Percentiles rank a stretch among this genome's conserved stretches.
phyloP scores from a whole-genome alignment of 2,888 invertebrate genomes.

The Leucania comma region DNA sequence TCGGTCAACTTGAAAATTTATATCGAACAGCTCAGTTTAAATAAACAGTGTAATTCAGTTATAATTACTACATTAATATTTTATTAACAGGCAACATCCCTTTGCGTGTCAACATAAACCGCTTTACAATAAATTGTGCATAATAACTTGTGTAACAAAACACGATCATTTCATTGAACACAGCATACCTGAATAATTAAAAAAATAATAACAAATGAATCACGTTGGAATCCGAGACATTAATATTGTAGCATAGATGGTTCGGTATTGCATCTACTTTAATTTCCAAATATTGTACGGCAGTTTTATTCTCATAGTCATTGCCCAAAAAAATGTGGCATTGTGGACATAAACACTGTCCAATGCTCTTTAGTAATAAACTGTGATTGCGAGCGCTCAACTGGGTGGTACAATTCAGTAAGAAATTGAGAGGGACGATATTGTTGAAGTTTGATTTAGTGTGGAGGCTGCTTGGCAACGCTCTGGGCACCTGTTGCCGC shows the following conservation, averaged over 20 bases:
- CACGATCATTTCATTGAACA: slow-evolving; percentile 1
- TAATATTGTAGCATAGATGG: slow-evolving; percentile 43
- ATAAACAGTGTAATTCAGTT: background rate
- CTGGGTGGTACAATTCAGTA: slow-evolving; percentile 52
- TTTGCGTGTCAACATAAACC: background rate
- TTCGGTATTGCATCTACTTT: slow-evolving; percentile 47
- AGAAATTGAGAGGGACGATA: slow-evolving; percentile 49
- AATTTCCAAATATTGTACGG: slow-evolving; percentile 66
- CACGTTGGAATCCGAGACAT: slow-evolving; percentile 25
- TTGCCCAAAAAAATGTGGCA: background rate
- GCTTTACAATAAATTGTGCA: slow-evolving; percentile 9
- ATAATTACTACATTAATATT: slow-evolving; percentile 1
- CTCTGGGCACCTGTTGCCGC: slow-evolving; percentile 78
- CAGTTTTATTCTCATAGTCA: slow-evolving; percentile 61
- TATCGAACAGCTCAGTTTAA: too few relatives aligned
- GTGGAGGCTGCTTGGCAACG: slow-evolving; percentile 67
- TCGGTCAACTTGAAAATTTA: background rate
- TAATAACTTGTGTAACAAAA: slow-evolving; percentile 24
- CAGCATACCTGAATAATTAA: background rate
- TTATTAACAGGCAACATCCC: background rate
- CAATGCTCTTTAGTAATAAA: slow-evolving; percentile 49
- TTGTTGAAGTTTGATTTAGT: slow-evolving; percentile 65
- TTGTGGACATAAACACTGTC: slow-evolving; percentile 17
- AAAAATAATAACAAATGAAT: slow-evolving; percentile 4
- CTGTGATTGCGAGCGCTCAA: slow-evolving; percentile 12